These are phyloP conservation scores for Scartelaos histophorus DNA, from an alignment of 2,113 vertebrate species.

Conservation along the genomic window DNA sequence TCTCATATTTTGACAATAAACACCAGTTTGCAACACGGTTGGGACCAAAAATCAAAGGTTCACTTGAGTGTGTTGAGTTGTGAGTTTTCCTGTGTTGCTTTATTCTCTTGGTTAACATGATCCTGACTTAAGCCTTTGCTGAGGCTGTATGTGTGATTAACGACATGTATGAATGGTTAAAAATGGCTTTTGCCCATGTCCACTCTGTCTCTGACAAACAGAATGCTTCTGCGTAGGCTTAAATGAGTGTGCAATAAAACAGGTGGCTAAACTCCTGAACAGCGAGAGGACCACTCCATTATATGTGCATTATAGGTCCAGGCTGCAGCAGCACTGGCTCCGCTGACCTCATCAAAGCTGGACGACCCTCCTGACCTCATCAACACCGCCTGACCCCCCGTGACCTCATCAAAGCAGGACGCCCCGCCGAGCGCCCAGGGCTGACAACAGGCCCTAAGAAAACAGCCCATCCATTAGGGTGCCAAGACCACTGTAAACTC, in stretches of 20 bases:
- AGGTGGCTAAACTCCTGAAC: constrained; percentile 45
- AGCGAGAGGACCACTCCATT: constrained; percentile 57
- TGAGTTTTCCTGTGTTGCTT: background rate
- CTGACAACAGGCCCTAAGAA: constrained; percentile 65
- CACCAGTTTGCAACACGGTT: too few relatives aligned
- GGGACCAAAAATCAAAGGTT: too few relatives aligned
- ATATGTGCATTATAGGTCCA: constrained; percentile 55
- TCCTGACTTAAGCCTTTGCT: constrained; percentile 47
- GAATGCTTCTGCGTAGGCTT: background rate
- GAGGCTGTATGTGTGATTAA: background rate
- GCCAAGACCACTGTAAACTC: constrained; percentile 75
- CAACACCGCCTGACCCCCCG: constrained; percentile 70
- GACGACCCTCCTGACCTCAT: constrained; percentile 79
- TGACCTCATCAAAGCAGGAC: constrained; percentile 81
- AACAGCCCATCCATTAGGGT: constrained; percentile 75
- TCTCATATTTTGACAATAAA: too few relatives aligned
- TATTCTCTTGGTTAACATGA: background rate
- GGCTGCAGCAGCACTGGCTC: constrained; percentile 38
- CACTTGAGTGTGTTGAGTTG: too few relatives aligned
- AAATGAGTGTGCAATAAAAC: constrained; percentile 30
- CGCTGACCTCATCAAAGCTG: constrained; percentile 81
- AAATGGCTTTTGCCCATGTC: constrained; percentile 4
- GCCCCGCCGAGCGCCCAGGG: constrained; percentile 61
- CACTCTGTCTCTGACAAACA: background rate
- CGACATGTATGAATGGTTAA: constrained; percentile 1